A percentile compares a stretch with the other conserved stretches of the same genome.
phyloP scores from a whole-genome alignment of 2,888 invertebrate genomes.

The Augiades crinisus region DNA sequence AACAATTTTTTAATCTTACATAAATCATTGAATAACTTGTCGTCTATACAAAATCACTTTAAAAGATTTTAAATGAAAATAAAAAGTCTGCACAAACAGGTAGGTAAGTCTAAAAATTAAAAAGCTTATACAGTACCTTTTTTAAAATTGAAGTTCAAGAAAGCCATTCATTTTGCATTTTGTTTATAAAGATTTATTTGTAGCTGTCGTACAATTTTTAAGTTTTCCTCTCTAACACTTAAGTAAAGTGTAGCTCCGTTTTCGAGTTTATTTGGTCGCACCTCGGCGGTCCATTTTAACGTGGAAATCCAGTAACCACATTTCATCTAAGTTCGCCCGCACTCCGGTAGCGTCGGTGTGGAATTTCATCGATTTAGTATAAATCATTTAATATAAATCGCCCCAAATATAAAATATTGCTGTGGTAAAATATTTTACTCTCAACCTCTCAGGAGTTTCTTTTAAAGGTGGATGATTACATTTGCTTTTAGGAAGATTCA shows the following conservation, averaged over 20 bases:
- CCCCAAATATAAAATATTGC: constrained; percentile 49
- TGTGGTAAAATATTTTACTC: constrained; percentile 44
- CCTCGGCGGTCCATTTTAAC: constrained; percentile 26
- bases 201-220: constrained; percentile 3
- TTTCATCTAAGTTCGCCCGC: constrained; percentile 27
- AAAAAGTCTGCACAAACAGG: too few relatives aligned
- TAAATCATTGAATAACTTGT: too few relatives aligned
- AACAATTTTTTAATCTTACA: too few relatives aligned
- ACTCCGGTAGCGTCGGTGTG: constrained; percentile 33
- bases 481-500: not conserved
- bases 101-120: too few relatives aligned
- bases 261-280: constrained; percentile 26
- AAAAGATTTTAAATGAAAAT: too few relatives aligned
- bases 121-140: too few relatives aligned
- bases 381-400: constrained; percentile 36
- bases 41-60: too few relatives aligned
- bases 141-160: too few relatives aligned
- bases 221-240: constrained; percentile 8
- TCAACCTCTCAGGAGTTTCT: constrained; percentile 1
- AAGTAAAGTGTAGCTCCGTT: constrained; percentile 8
- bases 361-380: constrained; percentile 42
- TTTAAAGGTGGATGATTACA: constrained; percentile 3
- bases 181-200: constrained; percentile 6
- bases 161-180: too few relatives aligned
- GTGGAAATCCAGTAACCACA: constrained; percentile 22